Evolutionary conservation across 92 coral and sea anemone genomes (phyloP).

Genomic region (Epizoanthus ramosus): DNA sequence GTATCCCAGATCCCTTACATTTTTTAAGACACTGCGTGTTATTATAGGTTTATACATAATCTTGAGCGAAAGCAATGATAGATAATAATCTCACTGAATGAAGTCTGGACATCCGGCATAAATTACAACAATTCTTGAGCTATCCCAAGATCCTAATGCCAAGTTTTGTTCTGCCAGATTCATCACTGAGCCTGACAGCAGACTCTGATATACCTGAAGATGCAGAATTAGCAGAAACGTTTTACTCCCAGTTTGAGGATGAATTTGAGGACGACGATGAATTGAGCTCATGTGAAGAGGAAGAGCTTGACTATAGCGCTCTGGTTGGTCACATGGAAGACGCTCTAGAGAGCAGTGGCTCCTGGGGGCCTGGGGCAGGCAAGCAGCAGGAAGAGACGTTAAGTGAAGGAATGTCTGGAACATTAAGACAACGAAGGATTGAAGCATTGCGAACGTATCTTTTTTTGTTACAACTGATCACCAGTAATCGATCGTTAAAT

Average conservation of each 20-base stretch:
- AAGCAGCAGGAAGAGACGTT: conserved; percentile 67
- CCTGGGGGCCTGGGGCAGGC: conserved; percentile 52
- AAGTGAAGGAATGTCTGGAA: conserved; percentile 64
- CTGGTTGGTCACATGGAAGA: conserved; percentile 83
- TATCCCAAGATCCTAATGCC: no score
- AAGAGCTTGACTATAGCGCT: conserved; percentile 80
- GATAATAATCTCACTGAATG: not conserved
- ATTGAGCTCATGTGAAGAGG: conserved; percentile 49
- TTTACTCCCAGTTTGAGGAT: conserved; percentile 95
- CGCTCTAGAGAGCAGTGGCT: conserved; percentile 81
- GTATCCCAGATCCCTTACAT: no score
- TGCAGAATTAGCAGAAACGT: conserved; percentile 87
- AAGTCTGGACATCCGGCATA: not conserved
- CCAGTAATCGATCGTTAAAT: not conserved
- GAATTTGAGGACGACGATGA: conserved; percentile 93
- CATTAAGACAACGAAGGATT: conserved; percentile 78
- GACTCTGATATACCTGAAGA: conserved; percentile 92
- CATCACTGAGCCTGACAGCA: conserved; percentile 60
- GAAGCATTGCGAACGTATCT: conserved; percentile 80
- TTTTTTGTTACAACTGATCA: conserved; percentile 27
- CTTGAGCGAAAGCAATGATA: no score
- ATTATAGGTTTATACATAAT: no score
- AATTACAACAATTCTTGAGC: not conserved
- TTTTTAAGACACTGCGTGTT: no score
- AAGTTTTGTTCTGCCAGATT: conserved; percentile 26